Evolutionary conservation across 2,888 invertebrate genomes (phyloP).

Genomic region (Tyria jacobaeae): DNA sequence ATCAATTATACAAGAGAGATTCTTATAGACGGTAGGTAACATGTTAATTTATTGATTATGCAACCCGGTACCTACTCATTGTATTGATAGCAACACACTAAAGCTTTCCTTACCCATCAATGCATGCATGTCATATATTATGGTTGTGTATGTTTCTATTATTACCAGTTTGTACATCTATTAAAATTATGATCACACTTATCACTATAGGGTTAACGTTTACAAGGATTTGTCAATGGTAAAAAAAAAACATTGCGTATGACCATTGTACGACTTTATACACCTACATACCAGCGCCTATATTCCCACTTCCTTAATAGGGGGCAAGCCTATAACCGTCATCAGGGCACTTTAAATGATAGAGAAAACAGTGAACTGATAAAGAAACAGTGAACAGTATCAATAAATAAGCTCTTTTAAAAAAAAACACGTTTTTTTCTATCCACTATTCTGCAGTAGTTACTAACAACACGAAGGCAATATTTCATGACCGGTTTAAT

Average conservation of each 20-base stretch:
- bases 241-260: background rate
- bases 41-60: conserved; percentile 30
- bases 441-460: too few relatives aligned
- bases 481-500: background rate
- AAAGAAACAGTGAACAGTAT: background rate
- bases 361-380: background rate
- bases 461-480: too few relatives aligned
- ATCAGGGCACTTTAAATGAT: too few relatives aligned
- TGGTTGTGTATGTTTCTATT: conserved; percentile 4
- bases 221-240: background rate
- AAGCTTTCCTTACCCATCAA: conserved; percentile 23
- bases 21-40: conserved; percentile 32
- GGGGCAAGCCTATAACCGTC: too few relatives aligned
- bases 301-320: too few relatives aligned
- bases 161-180: background rate
- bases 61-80: conserved; percentile 19
- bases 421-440: too few relatives aligned
- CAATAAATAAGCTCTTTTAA: background rate
- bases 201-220: conserved; percentile 9
- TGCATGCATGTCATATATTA: conserved; percentile 32
- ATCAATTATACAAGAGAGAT: background rate
- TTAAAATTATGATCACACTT: conserved; percentile 3
- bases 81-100: conserved; percentile 21
- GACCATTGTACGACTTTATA: background rate
- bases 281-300: too few relatives aligned